phyloP scores from a whole-genome alignment of 1,140 invertebrate species.

The Tyrophagus putrescentiae region DNA sequence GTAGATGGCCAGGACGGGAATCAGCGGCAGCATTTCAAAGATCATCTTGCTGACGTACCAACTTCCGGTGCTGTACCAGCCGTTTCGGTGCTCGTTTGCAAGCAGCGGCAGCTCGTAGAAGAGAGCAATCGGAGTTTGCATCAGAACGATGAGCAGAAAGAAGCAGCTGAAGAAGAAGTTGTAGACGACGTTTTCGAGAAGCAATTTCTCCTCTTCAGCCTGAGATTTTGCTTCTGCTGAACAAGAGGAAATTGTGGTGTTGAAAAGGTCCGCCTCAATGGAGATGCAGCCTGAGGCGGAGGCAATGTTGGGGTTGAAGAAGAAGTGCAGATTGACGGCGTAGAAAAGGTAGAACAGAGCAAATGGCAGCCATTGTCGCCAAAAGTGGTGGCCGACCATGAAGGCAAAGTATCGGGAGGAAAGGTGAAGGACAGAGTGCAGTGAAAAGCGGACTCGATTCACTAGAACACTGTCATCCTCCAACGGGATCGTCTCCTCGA shows the following conservation, averaged over 20 bases:
- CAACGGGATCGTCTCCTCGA: neutral
- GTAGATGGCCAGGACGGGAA: neutral
- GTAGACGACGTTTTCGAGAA: neutral
- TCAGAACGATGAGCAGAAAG: neutral
- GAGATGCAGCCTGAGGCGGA: neutral
- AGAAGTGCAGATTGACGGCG: too few species aligned
- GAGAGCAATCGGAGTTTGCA: neutral
- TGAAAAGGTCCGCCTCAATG: conserved; percentile 4
- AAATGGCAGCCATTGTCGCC: neutral
- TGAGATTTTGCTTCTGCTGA: neutral
- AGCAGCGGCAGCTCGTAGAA: neutral
- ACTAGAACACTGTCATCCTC: neutral
- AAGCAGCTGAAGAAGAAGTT: neutral
- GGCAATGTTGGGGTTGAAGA: neutral
- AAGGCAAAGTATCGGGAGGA: neutral
- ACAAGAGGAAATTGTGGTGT: too few species aligned
- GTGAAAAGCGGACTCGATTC: conserved; percentile 10
- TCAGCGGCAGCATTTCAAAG: neutral
- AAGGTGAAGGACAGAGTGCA: neutral
- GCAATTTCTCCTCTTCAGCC: neutral
- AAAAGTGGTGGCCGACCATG: neutral
- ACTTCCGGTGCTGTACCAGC: conserved; percentile 8
- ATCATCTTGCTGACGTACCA: neutral
- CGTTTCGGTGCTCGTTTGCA: conserved; percentile 14
- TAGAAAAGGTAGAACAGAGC: neutral